Base-by-base conservation (phyloP, 2,888 invertebrate species). In the Nomada lathburiana region DNA sequence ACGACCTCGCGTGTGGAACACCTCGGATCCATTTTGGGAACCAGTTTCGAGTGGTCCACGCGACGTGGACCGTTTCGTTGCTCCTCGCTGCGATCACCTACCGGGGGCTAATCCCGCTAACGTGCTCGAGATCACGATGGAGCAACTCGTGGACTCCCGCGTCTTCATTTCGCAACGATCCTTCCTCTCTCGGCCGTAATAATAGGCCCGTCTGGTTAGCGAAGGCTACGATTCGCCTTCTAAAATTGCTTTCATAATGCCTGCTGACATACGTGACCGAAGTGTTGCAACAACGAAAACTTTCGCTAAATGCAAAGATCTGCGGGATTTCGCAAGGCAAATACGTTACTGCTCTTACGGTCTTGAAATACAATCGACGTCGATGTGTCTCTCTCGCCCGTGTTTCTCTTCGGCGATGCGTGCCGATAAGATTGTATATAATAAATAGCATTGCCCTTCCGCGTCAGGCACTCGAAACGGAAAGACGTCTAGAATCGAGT, bases 11-110 rank as follows among this genome's bases (percentile, higher is more conserved):
- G 69, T 76, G 76, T 83, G 78, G 78, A 85, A 75, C 83, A 77
- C 76, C 73, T 63, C 79, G 81, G 74, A 79, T 36, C 80, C 86
- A 86, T 88, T 88, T 88, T 82, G 73, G 83, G 86, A 88, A 88
- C 88, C 86, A 85, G 88, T 88, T 88, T 79, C 69, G 71, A 85
- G 82, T 65, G 82, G 76, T 78, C 63, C 82, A 68, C 50, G 20
- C 63, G 78, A 42, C 47, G 13, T 23, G 26, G 50, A 50, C 53
- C 64, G 80, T 67, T 72, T 52, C 26, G 81, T 79, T 72, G 74
- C 71, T 65, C 70, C 78, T 79, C 63, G 82, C 74, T 70, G 84
- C 55, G 87, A 84, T 87, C 87, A 78, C 78, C 83, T 80, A 84
- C 77, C 79, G 82, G 73, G 80, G 75, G 82, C 83, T 86, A 87